Conservation (phyloP, 2,113 vertebrate species). For the Dryoscopus gambensis region DNA sequence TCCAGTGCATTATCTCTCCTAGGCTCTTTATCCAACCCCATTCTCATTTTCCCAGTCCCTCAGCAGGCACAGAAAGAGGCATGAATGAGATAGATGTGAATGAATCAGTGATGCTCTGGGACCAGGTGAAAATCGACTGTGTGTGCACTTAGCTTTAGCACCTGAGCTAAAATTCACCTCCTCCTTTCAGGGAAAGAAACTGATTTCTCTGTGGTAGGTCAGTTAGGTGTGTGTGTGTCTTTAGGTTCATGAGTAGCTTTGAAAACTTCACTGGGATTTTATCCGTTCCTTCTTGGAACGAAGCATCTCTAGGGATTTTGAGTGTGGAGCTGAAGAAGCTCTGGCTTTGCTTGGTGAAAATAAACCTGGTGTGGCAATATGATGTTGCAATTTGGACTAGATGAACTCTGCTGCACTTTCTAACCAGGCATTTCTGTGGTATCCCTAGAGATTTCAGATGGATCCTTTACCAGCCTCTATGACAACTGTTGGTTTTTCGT, state of each 20-base stretch:
- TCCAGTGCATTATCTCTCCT: background rate
- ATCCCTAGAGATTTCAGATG: background rate
- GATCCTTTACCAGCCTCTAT: background rate
- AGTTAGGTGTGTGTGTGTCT: background rate
- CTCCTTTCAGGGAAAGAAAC: background rate
- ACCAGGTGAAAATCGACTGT: background rate
- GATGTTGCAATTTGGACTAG: background rate
- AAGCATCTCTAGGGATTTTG: background rate
- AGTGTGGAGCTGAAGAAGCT: background rate
- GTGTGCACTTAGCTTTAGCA: background rate
- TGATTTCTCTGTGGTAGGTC: background rate
- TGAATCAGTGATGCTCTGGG: background rate
- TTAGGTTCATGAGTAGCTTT: background rate
- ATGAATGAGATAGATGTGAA: background rate
- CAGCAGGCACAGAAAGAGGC: background rate
- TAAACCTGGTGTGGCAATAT: background rate
- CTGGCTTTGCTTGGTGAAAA: background rate
- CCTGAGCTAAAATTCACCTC: background rate
- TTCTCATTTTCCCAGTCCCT: background rate
- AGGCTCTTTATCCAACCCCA: background rate
- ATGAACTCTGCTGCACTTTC: background rate
- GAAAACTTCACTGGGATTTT: background rate
- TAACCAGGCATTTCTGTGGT: background rate
- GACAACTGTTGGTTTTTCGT: background rate
- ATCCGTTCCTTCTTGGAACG: rapidly evolving